Conservation (phyloP, 2,888 invertebrate species). For the Lasioglossum marginatum region DNA sequence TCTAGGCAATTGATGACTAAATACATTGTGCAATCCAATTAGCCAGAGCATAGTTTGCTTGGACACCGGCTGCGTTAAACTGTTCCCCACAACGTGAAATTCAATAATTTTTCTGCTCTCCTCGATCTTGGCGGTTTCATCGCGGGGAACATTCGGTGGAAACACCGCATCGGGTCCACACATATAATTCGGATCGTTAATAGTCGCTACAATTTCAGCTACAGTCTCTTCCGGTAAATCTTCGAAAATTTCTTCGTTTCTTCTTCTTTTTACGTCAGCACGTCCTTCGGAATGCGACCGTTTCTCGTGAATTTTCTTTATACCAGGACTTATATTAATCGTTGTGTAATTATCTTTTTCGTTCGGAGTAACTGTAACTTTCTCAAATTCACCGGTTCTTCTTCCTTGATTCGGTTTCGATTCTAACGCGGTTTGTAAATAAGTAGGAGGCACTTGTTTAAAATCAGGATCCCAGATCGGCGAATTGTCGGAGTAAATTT, state of each 20-base stretch:
- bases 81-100: conserved; percentile 97
- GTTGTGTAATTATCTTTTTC: conserved; percentile 90
- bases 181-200: conserved; percentile 93
- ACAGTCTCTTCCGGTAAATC: conserved; percentile 93
- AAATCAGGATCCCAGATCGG: conserved; percentile 98
- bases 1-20: conserved; percentile 97
- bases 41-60: conserved; percentile 97
- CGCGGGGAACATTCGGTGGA: conserved; percentile 93
- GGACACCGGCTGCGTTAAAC: conserved; percentile 93
- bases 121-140: conserved; percentile 95
- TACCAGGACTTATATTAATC: conserved; percentile 88
- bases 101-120: conserved; percentile 95
- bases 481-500: conserved; percentile 93
- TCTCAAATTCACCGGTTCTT: conserved; percentile 88
- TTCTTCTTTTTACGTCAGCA: conserved; percentile 78
- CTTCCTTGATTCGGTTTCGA: conserved; percentile 84
- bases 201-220: conserved; percentile 92
- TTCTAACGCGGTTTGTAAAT: conserved; percentile 88
- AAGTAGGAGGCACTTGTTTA: conserved; percentile 89
- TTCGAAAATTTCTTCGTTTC: conserved; percentile 86
- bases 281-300: conserved; percentile 77
- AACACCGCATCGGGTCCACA: conserved; percentile 93
- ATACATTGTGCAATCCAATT: conserved; percentile 96
- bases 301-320: conserved; percentile 80
- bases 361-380: conserved; percentile 87